phyloP scores from a whole-genome alignment of 2,113 vertebrate genomes.

The Andinoacara biseriatus region DNA sequence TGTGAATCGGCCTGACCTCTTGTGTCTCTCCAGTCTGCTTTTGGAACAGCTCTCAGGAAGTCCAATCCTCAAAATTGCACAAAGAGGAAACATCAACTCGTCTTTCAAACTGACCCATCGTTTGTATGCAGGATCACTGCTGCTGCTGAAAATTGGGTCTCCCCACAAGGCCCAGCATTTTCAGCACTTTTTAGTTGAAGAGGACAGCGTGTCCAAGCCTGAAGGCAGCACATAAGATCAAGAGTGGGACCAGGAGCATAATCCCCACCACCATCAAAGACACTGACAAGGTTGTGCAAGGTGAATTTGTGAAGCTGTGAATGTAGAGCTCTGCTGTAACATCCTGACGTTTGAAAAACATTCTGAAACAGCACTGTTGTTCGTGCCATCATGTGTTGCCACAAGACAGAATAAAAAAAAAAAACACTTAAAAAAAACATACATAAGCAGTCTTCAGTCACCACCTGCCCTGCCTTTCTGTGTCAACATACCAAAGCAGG shows the following conservation, averaged over 20 bases:
- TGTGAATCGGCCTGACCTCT: background rate
- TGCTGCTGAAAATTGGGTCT: background rate
- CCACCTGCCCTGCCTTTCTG: background rate
- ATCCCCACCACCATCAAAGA: too few relatives aligned
- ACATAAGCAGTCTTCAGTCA: too few relatives aligned
- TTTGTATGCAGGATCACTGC: background rate
- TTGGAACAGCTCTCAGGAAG: background rate
- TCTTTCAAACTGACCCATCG: background rate
- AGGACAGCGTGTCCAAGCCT: accelerated
- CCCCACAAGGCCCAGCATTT: background rate
- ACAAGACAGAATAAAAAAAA: too few relatives aligned
- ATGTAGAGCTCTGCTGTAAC: background rate
- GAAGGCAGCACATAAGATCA: background rate
- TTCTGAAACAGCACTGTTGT: accelerated
- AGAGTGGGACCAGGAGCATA: background rate
- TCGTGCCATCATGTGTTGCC: background rate
- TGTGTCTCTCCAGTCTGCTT: background rate
- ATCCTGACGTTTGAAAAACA: background rate
- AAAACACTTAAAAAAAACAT: too few relatives aligned
- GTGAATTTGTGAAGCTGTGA: background rate
- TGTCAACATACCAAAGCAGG: accelerated
- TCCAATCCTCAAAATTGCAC: background rate
- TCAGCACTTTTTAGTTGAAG: background rate
- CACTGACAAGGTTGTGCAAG: background rate
- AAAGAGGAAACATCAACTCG: background rate